Evolutionary conservation across 2,888 invertebrate genomes (phyloP), one percentile per base, ranked within the genome.

Genomic region (Auanema sp.): DNA sequence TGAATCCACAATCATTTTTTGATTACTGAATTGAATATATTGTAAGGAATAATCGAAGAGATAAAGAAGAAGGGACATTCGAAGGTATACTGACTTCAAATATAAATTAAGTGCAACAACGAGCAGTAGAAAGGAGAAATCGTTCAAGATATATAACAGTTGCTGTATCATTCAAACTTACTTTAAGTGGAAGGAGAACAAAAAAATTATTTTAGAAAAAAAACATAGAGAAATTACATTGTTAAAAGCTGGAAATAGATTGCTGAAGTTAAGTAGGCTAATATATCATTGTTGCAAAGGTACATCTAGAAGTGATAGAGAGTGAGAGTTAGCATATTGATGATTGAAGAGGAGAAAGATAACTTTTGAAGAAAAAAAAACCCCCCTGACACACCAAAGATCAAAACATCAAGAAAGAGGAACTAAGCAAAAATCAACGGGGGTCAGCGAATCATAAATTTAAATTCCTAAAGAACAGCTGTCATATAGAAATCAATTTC

Each of bases 1-100:
- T 8, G 58, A 33, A 18, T 63, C 63, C 23, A 63, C 40, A 11
- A 63, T 33, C 62, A 62, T 62, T 18, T 16, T 56, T 50, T 12
- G 47, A 50, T 40, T 49, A 23, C 24, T 42, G 43, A 21, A 54
- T 23, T 50, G 42, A 42, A 41, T 51, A 51, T 16, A 52, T 42
- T 43, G 43, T 42, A 23, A 59, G 42, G 23, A 52, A 59, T 24
- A 41, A 56, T 56, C 11, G 41, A 42, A 43, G 43, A 16, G 43
- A 56, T 12, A 14, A 23, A 33, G 47, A 47, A 16, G 21, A 47
- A 47, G 47, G 16, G 47, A 47, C 16, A 47, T 47, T 10, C 3
- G 21, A 47, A 21, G 16, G 47, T 47, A 47, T 5, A 33, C 33
- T 33, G 33, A 8, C 33, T 33, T 33, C 33, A 33, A 33, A 33